Evolutionary conservation across 2,113 vertebrate species (phyloP), one percentile per base, ranked within the genome.

Genomic region (Megaleporinus macrocephalus): DNA sequence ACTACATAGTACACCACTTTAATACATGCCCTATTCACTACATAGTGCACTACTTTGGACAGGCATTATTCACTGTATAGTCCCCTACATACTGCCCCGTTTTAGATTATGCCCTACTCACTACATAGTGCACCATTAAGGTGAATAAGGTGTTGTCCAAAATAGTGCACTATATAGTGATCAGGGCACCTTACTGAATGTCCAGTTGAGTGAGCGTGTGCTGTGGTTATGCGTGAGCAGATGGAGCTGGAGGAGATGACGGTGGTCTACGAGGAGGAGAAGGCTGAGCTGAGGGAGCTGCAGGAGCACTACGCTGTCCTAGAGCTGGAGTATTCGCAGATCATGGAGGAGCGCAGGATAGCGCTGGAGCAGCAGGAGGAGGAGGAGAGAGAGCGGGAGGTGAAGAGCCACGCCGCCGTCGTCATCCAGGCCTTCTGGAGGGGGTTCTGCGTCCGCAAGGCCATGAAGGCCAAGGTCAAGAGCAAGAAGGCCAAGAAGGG

Each of bases 341-440:
- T 99, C 74, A 81, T 79, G 82, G 91, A 95, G 13, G 95, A 92
- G 84, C 92, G 66, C 18, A 88, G 74, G 29, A 41, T 88, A 26
- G 87, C 73, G 0, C 84, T 90, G 78, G 87, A 94, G 84, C 92
- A 89, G 84, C 86, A 84, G 55, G 73, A 90, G 77, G 84, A 92
- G 73, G 94, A 91, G 0, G 86, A 93, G 83, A 89, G 55, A 78
- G 92, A 95, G 63, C 63, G 93, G 78, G 66, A 87, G 80, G 66
- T 79, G 57, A 95, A 92, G 93, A 92, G 87, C 14, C 80, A 57
- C 0, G 96, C 95, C 0, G 94, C 95, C 70, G 88, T 90, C 0
- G 5, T 91, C 18, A 94, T 95, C 90, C 98, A 99, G 88, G 92
- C 96, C 22, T 80, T 92, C 85, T 97, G 96, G 96, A 98, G 93